Evolutionary conservation across 2,113 vertebrate genomes (phyloP), one percentile per base, ranked within the genome.

Genomic region (Lophotis ruficrista): DNA sequence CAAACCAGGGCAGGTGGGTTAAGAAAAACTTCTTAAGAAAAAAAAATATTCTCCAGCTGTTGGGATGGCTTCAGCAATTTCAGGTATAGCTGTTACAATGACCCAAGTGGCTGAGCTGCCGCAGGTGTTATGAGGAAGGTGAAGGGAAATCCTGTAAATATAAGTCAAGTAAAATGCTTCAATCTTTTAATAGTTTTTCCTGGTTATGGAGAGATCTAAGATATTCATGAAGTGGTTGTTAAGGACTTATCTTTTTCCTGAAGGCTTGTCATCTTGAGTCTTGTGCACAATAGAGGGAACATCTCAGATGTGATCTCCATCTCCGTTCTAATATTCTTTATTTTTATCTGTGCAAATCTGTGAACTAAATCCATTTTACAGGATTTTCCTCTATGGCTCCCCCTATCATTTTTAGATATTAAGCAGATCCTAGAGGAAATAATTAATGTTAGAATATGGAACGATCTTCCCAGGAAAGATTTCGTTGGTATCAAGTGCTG

Each of bases 261-360:
- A 89, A 96, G 96, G 69, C 87, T 87, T 92, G 80, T 95, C 73
- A 87, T 94, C 54, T 89, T 76, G 65, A 88, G 58, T 87, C 83
- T 92, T 69, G 16, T 54, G 78, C 70, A 83, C 76, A 91, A 76
- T 76, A 61, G 71, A 51, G 23, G 31, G 53, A 61, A 81, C 4
- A 8, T 80, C 62, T 94, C 38, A 18, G 77, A 92, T 62, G 66
- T 41, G 73, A 75, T 84, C 80, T 89, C 71, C 84, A 58, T 80
- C 53, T 65, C 61, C 89, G 45, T 85, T 91, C 72, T 85, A 83
- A 87, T 56, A 47, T 35, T 56, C 24, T 90, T 87, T 38, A 13
- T 89, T 70, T 96, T 94, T 94, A 93, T 93, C 93, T 85, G 31
- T 1, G 2, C 28, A 93, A 43, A 89, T 89, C 80, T 77, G 47